Conservation (phyloP, 1,140 invertebrate genomes). For the Orchestia grillus region DNA sequence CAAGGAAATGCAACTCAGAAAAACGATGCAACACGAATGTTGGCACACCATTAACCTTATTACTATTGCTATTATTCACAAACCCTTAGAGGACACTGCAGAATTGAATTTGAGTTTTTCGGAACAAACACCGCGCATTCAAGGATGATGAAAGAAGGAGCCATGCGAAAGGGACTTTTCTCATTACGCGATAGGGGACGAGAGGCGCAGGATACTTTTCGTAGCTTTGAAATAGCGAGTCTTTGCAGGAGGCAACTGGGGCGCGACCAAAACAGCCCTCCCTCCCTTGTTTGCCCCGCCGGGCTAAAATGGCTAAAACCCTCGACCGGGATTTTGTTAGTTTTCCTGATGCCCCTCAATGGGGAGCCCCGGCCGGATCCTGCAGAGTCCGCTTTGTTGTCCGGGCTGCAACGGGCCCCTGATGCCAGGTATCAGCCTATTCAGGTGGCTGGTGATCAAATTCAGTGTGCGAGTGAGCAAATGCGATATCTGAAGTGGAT, state of each 20-base stretch:
- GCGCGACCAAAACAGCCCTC: background rate
- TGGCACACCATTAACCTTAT: background rate
- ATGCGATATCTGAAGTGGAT: background rate
- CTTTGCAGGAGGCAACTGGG: background rate
- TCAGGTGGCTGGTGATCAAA: background rate
- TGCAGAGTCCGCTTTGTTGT: background rate
- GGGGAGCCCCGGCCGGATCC: background rate
- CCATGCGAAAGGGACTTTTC: background rate
- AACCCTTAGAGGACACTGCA: background rate
- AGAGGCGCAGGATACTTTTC: background rate
- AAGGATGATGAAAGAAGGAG: background rate
- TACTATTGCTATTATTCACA: background rate
- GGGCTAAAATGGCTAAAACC: slow-evolving; percentile 17
- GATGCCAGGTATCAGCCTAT: no score
- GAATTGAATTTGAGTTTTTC: background rate
- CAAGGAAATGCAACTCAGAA: background rate
- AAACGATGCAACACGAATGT: no score
- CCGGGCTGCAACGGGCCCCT: no score
- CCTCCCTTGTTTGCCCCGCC: background rate
- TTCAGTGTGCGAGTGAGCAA: background rate
- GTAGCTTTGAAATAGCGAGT: background rate
- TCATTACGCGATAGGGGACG: background rate
- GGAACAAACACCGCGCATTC: background rate
- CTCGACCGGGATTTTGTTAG: background rate
- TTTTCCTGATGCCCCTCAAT: background rate